phyloP scores from a whole-genome alignment of 1,140 invertebrate species.

The Bombus impatiens region DNA sequence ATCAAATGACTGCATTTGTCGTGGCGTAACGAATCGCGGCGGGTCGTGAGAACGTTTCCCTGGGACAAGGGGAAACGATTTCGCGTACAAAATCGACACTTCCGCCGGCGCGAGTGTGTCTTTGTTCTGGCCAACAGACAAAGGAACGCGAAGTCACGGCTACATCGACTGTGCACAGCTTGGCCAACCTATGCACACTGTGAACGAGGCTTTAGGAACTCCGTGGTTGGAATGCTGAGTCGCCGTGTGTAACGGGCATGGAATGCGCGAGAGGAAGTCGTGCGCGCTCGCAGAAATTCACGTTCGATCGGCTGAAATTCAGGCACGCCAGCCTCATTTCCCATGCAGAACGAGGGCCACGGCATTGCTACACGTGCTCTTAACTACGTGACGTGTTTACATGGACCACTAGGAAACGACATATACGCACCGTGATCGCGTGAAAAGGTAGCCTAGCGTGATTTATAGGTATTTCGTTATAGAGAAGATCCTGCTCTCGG shows the following conservation, averaged over 20 bases:
- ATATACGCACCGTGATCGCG: neutral
- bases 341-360: slow-evolving; percentile 32
- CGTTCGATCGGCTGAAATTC: slow-evolving; percentile 62
- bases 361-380: slow-evolving; percentile 60
- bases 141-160: slow-evolving; percentile 14
- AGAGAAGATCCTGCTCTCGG: too few species aligned
- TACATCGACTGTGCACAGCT: neutral
- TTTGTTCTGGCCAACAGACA: slow-evolving; percentile 40
- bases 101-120: slow-evolving; percentile 37
- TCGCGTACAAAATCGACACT: slow-evolving; percentile 62
- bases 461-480: slow-evolving; percentile 38
- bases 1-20: neutral
- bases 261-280: slow-evolving; percentile 63
- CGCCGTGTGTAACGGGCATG: slow-evolving; percentile 64
- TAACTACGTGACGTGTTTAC: slow-evolving; percentile 61
- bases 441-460: slow-evolving; percentile 38
- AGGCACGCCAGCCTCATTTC: slow-evolving; percentile 53
- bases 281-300: slow-evolving; percentile 44
- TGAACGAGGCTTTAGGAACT: slow-evolving; percentile 57
- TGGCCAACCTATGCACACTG: neutral
- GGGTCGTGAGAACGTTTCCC: slow-evolving; percentile 47
- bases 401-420: slow-evolving; percentile 13
- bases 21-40: slow-evolving; percentile 3
- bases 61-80: slow-evolving; percentile 49
- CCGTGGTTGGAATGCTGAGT: slow-evolving; percentile 61